Evolutionary conservation across 1,140 invertebrate genomes (phyloP).

Genomic region (Drosophila kurseongensis): DNA sequence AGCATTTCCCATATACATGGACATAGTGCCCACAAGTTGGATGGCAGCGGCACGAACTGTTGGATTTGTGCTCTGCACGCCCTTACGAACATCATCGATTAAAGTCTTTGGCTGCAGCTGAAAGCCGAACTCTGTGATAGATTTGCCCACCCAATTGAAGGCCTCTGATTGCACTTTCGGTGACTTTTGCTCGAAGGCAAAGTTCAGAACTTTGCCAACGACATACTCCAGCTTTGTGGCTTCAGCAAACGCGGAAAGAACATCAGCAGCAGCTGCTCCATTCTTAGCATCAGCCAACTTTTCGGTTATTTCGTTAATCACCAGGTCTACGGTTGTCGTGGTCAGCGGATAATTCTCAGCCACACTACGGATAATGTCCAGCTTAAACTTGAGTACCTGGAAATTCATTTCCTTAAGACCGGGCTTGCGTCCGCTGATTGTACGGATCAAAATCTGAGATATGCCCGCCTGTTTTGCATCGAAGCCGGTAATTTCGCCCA

Average conservation of each 20-base stretch:
- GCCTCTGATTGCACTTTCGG: constrained; percentile 96
- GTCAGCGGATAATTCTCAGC: constrained; percentile 91
- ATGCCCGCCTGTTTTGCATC: constrained; percentile 87
- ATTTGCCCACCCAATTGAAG: constrained; percentile 91
- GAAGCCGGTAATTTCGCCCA: constrained; percentile 87
- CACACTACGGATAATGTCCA: constrained; percentile 92
- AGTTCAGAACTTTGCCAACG: constrained; percentile 88
- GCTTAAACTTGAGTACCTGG: constrained; percentile 93
- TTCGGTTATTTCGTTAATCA: constrained; percentile 92
- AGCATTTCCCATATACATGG: constrained; percentile 92
- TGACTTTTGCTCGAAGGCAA: constrained; percentile 94
- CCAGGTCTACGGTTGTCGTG: constrained; percentile 90
- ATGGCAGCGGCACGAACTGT: constrained; percentile 91
- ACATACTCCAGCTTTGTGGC: constrained; percentile 91
- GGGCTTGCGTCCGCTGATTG: constrained; percentile 93
- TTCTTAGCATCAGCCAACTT: constrained; percentile 95
- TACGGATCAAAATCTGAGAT: constrained; percentile 91
- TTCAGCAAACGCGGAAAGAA: constrained; percentile 91
- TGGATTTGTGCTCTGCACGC: constrained; percentile 93
- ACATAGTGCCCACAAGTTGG: constrained; percentile 87
- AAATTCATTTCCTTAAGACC: constrained; percentile 96
- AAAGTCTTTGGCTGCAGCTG: constrained; percentile 90
- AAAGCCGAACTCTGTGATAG: constrained; percentile 94
- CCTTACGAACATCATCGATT: constrained; percentile 93
- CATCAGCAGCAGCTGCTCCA: constrained; percentile 88